Conservation (phyloP, 2,888 invertebrate species). For the Chloromyia formosa region DNA sequence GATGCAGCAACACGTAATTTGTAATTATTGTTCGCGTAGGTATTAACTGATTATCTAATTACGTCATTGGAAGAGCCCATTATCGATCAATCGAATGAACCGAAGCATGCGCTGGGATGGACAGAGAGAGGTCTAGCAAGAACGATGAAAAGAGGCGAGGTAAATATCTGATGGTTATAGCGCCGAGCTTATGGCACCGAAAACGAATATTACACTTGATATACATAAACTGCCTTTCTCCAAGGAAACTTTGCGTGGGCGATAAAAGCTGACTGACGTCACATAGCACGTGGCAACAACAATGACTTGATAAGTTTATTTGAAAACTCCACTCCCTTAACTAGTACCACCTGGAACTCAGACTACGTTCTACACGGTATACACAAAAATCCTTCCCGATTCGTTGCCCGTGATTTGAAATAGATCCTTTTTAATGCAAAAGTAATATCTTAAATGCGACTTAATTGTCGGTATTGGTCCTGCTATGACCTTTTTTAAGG, state of each 20-base stretch:
- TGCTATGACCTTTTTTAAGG: too few relatives aligned
- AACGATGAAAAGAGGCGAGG: not conserved
- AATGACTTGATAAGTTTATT: constrained; percentile 11
- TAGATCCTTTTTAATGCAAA: constrained; percentile 1
- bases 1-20: not conserved
- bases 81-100: constrained; percentile 14
- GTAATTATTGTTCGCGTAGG: not conserved
- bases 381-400: not conserved
- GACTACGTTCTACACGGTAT: not conserved
- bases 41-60: constrained; percentile 6
- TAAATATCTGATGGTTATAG: not conserved
- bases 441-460: not conserved
- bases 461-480: not conserved
- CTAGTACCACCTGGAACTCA: not conserved
- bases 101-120: constrained; percentile 2
- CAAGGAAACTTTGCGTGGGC: constrained; percentile 1
- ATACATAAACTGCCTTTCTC: not conserved
- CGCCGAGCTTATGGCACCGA: not conserved
- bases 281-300: constrained; percentile 17
- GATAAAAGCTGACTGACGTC: constrained; percentile 3
- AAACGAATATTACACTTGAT: not conserved
- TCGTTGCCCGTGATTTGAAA: not conserved
- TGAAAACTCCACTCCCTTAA: not conserved
- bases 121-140: not conserved
- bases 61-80: constrained; percentile 17